These are phyloP conservation scores for Agrotis clavis DNA, from an alignment of 2,888 invertebrate genomes.

Conservation along the genomic window DNA sequence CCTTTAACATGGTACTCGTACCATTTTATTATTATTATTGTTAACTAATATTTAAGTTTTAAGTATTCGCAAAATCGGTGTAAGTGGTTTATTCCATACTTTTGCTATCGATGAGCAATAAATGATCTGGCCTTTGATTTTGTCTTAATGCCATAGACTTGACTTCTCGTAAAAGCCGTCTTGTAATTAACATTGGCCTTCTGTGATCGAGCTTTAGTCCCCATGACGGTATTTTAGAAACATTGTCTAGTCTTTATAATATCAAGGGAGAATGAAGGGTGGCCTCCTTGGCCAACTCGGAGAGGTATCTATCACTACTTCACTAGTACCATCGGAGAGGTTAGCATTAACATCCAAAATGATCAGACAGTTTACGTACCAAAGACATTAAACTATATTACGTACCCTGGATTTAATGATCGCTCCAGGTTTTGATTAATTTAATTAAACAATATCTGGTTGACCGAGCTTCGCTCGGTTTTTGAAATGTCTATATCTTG, in stretches of 20 bases:
- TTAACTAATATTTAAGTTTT: too few species aligned
- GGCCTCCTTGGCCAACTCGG: too few species aligned
- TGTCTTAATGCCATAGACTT: constrained; percentile 8
- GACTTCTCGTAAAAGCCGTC: not conserved
- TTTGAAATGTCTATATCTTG: too few species aligned
- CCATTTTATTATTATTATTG: too few species aligned
- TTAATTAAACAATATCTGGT: too few species aligned
- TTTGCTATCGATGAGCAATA: not conserved
- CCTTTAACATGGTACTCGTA: too few species aligned
- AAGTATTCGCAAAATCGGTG: too few species aligned
- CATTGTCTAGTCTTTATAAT: too few species aligned
- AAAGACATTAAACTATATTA: too few species aligned
- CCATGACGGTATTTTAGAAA: not conserved
- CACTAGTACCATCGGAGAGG: not conserved
- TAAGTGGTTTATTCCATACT: too few species aligned
- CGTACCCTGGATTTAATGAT: not conserved
- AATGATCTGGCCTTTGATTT: constrained; percentile 14
- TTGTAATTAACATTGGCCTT: constrained; percentile 6
- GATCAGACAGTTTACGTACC: not conserved
- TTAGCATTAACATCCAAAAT: not conserved
- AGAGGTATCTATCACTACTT: too few species aligned
- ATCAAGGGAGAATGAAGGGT: not conserved
- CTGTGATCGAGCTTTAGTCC: not conserved
- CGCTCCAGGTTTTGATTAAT: not conserved
- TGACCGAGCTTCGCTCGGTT: too few species aligned